Percentiles rank a stretch among this genome's conserved stretches.
phyloP scores from a whole-genome alignment of 2,797 vertebrate species.

The Perodicticus potto region DNA sequence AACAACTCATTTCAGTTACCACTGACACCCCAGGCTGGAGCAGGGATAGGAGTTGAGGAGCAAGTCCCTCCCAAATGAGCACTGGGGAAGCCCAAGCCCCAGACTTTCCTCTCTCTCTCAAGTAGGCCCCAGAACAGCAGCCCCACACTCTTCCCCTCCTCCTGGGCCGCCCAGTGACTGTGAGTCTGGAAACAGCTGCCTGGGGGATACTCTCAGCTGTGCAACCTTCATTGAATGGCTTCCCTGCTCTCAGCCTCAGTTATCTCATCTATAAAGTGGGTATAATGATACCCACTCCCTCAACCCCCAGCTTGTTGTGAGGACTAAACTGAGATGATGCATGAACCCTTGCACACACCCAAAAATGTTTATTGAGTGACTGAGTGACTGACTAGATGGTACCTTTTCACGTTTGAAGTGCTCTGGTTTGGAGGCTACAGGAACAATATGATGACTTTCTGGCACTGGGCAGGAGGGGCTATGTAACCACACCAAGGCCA shows the following conservation, averaged over 20 bases:
- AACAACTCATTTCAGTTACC: not conserved
- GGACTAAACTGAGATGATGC: not conserved
- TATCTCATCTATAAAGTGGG: not conserved
- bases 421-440: not conserved
- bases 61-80: not conserved
- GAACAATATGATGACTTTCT: too few species aligned
- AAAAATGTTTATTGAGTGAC: not conserved
- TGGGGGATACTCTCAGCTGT: not conserved
- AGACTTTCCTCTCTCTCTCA: not conserved
- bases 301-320: rapidly evolving
- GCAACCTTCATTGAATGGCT: not conserved
- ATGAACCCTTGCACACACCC: not conserved
- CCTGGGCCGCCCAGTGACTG: not conserved
- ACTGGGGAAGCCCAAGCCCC: not conserved
- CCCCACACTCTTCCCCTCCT: rapidly evolving
- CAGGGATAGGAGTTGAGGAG: not conserved
- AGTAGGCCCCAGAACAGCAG: not conserved
- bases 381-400: not conserved
- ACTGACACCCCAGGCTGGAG: not conserved
- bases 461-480: not conserved
- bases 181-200: not conserved
- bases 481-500: not conserved
- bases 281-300: not conserved
- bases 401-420: not conserved
- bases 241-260: not conserved